Conservation (phyloP, 2,888 invertebrate genomes). For the Sturmia bella region DNA sequence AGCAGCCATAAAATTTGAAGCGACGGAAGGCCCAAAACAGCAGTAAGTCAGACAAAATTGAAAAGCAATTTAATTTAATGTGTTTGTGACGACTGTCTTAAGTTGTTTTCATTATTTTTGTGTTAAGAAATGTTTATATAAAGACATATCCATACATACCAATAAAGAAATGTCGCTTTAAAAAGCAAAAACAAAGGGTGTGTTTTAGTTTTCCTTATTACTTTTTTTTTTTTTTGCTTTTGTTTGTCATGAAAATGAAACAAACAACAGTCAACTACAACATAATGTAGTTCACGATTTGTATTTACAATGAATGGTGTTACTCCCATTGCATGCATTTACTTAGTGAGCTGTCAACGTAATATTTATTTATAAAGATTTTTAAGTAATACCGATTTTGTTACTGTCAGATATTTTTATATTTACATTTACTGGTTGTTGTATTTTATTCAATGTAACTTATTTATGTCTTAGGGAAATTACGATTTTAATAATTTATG, state of each 20-base stretch:
- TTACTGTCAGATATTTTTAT: slow-evolving; percentile 21
- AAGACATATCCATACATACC: slow-evolving; percentile 9
- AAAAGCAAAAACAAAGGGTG: slow-evolving; percentile 64
- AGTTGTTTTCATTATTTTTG: slow-evolving; percentile 30
- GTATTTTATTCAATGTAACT: slow-evolving; percentile 60
- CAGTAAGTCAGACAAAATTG: slow-evolving; percentile 72
- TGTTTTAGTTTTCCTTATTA: slow-evolving; percentile 62
- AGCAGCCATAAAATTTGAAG: slow-evolving; percentile 18
- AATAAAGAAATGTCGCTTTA: slow-evolving; percentile 61
- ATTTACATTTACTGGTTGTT: slow-evolving; percentile 19
- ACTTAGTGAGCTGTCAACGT: slow-evolving; percentile 40
- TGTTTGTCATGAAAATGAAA: slow-evolving; percentile 23
- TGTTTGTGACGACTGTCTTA: slow-evolving; percentile 76
- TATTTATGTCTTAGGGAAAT: slow-evolving; percentile 69
- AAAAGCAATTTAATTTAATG: slow-evolving; percentile 80
- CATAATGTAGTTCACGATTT: slow-evolving; percentile 41
- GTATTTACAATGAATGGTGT: background rate
- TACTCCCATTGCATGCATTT: slow-evolving; percentile 4
- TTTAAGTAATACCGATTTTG: slow-evolving; percentile 33
- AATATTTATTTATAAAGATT: slow-evolving; percentile 57
- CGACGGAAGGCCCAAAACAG: slow-evolving; percentile 27
- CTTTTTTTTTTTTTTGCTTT: slow-evolving; percentile 48
- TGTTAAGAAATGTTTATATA: slow-evolving; percentile 25
- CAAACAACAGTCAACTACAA: background rate
- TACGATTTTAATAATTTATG: slow-evolving; percentile 65